Base-by-base conservation (phyloP, 2,888 invertebrate species). In the Phrixothrix hirtus region DNA sequence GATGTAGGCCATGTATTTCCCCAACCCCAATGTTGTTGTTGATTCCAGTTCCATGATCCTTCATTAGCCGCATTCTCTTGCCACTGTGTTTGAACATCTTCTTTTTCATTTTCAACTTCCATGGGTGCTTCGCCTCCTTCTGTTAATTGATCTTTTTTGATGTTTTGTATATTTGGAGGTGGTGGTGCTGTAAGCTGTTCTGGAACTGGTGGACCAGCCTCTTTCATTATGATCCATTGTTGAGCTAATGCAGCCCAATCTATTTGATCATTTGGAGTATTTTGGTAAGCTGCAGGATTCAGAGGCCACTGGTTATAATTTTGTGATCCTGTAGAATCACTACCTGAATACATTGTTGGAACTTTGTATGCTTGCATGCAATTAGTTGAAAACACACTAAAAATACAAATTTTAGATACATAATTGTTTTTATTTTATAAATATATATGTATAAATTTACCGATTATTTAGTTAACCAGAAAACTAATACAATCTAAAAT, bases 171-270 rank as follows among this genome's bases (percentile, higher is more conserved):
- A n/a, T 56, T 77, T 4, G 73, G 70, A 0, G 84, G 80, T 2
- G 85, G 84, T 6, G 84, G 83, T 27, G 83, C 81, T 12, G 83
- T 81, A 4, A 83, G 80, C 26, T 83, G 80, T 26, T 79, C 79
- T 31, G 79, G 67, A 13, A 66, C 58, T 76, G 75, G 76, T 1
- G 77, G 76, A 12, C 77, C 75, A 5, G 87, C 84, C 69, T 91
- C 90, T 71, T 94, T 92, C 93, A 94, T 94, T 73, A 91, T 91
- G 63, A 97, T 96, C 96, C 97, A 96, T 83, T 96, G 95, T 72
- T 96, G 95, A 15, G 96, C 96, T 67, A 97, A 79, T 17, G 92
- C 88, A 7, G 95, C 96, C 96, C 97, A 97, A 75, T 97, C 96
- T 52, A 96, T 95, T 77, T 89, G 84, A 72, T 89, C 92, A 67